phyloP scores from a whole-genome alignment of 2,113 vertebrate species.

The Pitta sordida region DNA sequence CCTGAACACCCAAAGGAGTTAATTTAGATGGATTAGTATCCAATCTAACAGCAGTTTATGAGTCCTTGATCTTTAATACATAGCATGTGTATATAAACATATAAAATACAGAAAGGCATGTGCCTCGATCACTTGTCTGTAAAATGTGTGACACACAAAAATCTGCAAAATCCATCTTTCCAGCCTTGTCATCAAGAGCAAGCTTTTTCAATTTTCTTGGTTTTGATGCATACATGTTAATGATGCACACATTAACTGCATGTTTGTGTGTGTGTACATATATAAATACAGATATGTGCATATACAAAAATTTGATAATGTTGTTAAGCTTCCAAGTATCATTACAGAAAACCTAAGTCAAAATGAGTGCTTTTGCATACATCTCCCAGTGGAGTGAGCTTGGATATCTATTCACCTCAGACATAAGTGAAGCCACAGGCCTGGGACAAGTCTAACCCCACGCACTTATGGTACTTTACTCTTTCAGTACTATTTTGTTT shows the following conservation, averaged over 20 bases:
- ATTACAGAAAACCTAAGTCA: neutral
- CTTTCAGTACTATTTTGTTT: neutral
- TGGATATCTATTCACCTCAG: neutral
- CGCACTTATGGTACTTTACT: neutral
- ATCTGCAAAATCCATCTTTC: neutral
- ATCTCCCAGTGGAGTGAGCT: neutral
- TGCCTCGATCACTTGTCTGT: neutral
- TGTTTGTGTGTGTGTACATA: neutral
- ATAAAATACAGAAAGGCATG: neutral
- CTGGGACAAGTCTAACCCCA: neutral
- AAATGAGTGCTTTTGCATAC: neutral
- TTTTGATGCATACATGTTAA: neutral
- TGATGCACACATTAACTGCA: neutral
- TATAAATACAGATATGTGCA: neutral
- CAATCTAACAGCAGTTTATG: neutral
- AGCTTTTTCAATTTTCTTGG: neutral
- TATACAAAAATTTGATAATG: neutral
- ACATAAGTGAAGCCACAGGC: neutral
- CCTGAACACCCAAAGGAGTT: neutral
- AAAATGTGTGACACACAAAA: neutral
- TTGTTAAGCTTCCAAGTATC: neutral
- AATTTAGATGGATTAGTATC: neutral
- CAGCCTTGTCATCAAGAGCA: neutral
- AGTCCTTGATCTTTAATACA: neutral
- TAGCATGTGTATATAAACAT: neutral